phyloP scores from a whole-genome alignment of 2,797 vertebrate species.

The Alectoris magna region DNA sequence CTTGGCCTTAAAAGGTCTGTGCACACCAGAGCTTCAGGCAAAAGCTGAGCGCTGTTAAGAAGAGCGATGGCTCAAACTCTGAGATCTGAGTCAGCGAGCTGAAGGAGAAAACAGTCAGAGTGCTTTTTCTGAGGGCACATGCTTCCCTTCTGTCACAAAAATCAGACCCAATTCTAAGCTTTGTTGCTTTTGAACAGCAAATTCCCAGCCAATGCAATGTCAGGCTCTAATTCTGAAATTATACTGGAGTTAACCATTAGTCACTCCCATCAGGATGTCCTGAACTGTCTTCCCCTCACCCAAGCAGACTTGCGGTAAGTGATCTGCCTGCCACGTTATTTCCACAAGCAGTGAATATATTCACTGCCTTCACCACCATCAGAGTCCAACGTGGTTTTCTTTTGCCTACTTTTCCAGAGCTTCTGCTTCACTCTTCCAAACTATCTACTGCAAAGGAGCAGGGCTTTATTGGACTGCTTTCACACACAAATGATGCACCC shows the following conservation, averaged over 20 bases:
- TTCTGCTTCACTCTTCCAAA: not conserved
- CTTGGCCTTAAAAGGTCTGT: slow-evolving; percentile 33
- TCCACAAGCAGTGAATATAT: not conserved
- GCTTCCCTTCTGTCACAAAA: not conserved
- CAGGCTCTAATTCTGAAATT: not conserved
- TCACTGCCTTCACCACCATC: not conserved
- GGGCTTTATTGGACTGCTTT: not conserved
- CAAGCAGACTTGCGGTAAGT: not conserved
- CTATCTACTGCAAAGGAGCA: not conserved
- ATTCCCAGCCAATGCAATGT: not conserved
- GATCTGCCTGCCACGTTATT: not conserved
- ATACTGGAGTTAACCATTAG: not conserved
- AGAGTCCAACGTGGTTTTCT: not conserved
- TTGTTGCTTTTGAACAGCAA: not conserved
- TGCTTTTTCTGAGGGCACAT: not conserved
- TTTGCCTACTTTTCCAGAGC: not conserved
- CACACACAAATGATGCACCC: not conserved
- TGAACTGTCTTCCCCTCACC: not conserved
- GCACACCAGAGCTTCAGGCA: slow-evolving; percentile 43
- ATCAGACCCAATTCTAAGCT: not conserved
- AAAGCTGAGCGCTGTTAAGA: slow-evolving; percentile 42
- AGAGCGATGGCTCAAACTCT: slow-evolving; percentile 18
- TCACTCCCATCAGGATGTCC: not conserved
- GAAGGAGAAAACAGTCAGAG: not conserved
- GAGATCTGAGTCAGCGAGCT: slow-evolving; percentile 44